phyloP scores from a whole-genome alignment of 2,888 invertebrate genomes.

The Drosophila barbarae region DNA sequence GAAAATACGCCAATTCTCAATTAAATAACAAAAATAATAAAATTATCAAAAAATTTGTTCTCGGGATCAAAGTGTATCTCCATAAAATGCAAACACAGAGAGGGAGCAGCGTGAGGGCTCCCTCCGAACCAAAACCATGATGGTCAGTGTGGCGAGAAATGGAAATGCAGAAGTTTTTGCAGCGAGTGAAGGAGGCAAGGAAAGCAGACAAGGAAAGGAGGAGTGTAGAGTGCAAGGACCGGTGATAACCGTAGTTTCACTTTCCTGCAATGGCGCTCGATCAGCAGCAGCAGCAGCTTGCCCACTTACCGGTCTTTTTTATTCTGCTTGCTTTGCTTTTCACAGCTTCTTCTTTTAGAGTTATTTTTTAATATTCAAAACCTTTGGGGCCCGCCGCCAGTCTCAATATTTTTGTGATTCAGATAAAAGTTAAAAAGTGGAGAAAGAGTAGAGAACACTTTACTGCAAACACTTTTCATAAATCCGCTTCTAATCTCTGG shows the following conservation, averaged over 20 bases:
- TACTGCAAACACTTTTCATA: slow-evolving; percentile 20
- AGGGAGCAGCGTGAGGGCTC: slow-evolving; percentile 6
- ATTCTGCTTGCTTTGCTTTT: slow-evolving; percentile 10
- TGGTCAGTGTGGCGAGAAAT: slow-evolving; percentile 35
- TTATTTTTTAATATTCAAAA: not conserved
- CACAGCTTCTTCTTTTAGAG: not conserved
- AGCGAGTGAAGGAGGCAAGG: slow-evolving; percentile 7
- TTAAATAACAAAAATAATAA: slow-evolving; percentile 59
- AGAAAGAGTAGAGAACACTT: slow-evolving; percentile 11
- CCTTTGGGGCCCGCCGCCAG: slow-evolving; percentile 32
- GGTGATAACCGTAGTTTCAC: slow-evolving; percentile 58
- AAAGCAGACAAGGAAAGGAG: slow-evolving; percentile 4
- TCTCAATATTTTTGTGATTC: slow-evolving; percentile 3
- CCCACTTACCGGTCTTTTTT: slow-evolving; percentile 59
- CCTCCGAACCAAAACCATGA: not conserved
- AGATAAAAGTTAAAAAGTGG: not conserved
- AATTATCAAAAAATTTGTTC: slow-evolving; percentile 72
- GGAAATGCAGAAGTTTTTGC: slow-evolving; percentile 28
- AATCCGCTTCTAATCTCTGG: slow-evolving; percentile 6
- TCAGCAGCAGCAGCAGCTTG: slow-evolving; percentile 29
- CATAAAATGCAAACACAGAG: slow-evolving; percentile 53
- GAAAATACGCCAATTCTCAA: slow-evolving; percentile 55
- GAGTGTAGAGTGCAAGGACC: slow-evolving; percentile 36
- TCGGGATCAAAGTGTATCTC: slow-evolving; percentile 78
- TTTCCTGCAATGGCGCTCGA: slow-evolving; percentile 58